phyloP scores from a whole-genome alignment of 2,888 invertebrate genomes.

The Caenorhabditis plicata region DNA sequence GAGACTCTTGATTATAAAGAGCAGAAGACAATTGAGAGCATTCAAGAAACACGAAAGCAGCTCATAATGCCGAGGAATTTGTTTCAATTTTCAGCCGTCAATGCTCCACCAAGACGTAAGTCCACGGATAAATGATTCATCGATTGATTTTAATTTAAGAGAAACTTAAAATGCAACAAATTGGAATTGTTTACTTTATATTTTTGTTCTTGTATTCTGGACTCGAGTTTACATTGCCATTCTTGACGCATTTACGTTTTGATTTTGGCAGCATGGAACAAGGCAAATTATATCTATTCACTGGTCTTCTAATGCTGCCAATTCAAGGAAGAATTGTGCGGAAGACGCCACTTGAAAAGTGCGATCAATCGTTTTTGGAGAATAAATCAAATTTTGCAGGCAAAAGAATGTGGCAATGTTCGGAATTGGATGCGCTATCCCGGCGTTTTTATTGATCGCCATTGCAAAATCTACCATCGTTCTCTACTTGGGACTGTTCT shows the following conservation, averaged over 20 bases:
- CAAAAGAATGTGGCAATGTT: constrained; percentile 51
- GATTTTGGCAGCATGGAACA: constrained; percentile 91
- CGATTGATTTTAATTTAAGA: constrained; percentile 23
- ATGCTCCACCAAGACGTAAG: constrained; percentile 43
- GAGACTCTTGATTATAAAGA: constrained; percentile 73
- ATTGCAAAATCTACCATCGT: constrained; percentile 72
- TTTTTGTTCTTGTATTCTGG: constrained; percentile 94
- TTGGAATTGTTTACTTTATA: constrained; percentile 74
- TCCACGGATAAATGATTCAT: not conserved
- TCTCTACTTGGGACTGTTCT: constrained; percentile 80
- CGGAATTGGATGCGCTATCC: constrained; percentile 82
- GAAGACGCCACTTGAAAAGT: constrained; percentile 75
- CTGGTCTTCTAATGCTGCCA: constrained; percentile 87
- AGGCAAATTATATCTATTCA: constrained; percentile 93
- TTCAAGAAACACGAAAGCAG: constrained; percentile 21
- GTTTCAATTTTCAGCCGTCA: constrained; percentile 48
- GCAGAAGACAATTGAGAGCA: constrained; percentile 12
- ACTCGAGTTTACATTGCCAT: constrained; percentile 93
- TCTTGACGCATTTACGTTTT: constrained; percentile 89
- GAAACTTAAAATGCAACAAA: constrained; percentile 41
- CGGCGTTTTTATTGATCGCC: constrained; percentile 83
- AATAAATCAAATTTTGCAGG: constrained; percentile 30
- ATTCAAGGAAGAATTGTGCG: constrained; percentile 85
- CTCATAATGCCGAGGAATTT: constrained; percentile 38
- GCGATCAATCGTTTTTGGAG: not conserved